These are phyloP conservation scores for Schrankia costaestrigalis DNA, from an alignment of 2,888 invertebrate species.

Conservation along the genomic window DNA sequence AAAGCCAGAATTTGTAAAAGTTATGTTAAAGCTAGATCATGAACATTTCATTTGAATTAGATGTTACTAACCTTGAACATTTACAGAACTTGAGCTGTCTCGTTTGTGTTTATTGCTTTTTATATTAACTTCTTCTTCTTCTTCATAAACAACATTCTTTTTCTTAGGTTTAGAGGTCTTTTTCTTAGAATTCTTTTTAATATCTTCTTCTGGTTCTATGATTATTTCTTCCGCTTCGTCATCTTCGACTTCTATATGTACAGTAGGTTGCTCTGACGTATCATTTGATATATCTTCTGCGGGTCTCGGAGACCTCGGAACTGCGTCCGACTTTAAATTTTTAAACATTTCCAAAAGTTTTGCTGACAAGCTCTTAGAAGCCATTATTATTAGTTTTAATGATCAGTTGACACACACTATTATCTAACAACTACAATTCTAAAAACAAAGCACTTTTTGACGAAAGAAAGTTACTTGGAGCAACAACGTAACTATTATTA, in stretches of 20 bases:
- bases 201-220: slow-evolving; percentile 44
- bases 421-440: not conserved
- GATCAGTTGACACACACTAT: not conserved
- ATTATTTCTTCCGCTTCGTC: slow-evolving; percentile 47
- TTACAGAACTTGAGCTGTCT: slow-evolving; percentile 46
- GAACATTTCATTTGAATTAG: too few relatives aligned
- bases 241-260: slow-evolving; percentile 9
- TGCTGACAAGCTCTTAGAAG: slow-evolving; percentile 32
- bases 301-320: slow-evolving; percentile 69
- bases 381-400: slow-evolving; percentile 29
- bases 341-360: slow-evolving; percentile 64
- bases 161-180: slow-evolving; percentile 40
- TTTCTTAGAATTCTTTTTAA: slow-evolving; percentile 47
- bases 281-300: slow-evolving; percentile 40
- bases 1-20: too few relatives aligned
- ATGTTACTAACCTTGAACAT: slow-evolving; percentile 62
- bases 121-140: slow-evolving; percentile 20
- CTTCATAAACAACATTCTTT: slow-evolving; percentile 16
- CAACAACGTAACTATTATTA: too few relatives aligned
- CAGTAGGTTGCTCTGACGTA: slow-evolving; percentile 21
- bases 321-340: slow-evolving; percentile 74
- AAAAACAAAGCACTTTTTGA: not conserved
- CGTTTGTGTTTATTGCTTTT: slow-evolving; percentile 31
- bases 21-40: too few relatives aligned
- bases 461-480: too few relatives aligned